These are phyloP conservation scores for Lysandra bellargus DNA, from an alignment of 2,888 invertebrate genomes.

Conservation along the genomic window DNA sequence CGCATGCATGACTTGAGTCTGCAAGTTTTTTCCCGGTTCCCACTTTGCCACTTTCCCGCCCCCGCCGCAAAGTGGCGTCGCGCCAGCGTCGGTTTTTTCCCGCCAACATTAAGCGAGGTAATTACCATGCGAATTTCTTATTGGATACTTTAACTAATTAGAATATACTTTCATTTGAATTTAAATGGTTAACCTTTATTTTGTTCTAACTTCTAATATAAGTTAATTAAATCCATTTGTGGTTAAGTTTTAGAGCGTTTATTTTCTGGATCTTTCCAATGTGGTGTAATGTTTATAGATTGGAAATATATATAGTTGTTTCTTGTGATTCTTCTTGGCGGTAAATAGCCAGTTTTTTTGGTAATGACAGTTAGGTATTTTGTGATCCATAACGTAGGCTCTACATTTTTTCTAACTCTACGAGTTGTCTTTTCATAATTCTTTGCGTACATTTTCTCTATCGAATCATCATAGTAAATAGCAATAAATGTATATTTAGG, in stretches of 20 bases:
- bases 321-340: neutral
- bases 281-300: neutral
- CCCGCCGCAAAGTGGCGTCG: slow-evolving; percentile 50
- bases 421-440: neutral
- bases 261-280: slow-evolving; percentile 21
- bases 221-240: slow-evolving; percentile 19
- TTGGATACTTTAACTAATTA: slow-evolving; percentile 46
- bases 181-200: slow-evolving; percentile 25
- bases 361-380: neutral
- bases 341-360: neutral
- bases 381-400: neutral
- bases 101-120: slow-evolving; percentile 49
- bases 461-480: too few relatives aligned
- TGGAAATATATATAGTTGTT: neutral
- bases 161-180: slow-evolving; percentile 34
- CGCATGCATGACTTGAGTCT: slow-evolving; percentile 30
- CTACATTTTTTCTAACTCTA: neutral
- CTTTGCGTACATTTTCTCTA: too few relatives aligned
- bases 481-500: neutral
- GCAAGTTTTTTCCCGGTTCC: slow-evolving; percentile 51
- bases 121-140: slow-evolving; percentile 46
- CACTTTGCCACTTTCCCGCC: slow-evolving; percentile 46
- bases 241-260: neutral
- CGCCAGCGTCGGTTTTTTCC: slow-evolving; percentile 50
- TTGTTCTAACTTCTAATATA: slow-evolving; percentile 21